A percentile compares a stretch with the other conserved stretches of the same genome.
phyloP scores from a whole-genome alignment of 2,888 invertebrate species.

The Protula sp. region DNA sequence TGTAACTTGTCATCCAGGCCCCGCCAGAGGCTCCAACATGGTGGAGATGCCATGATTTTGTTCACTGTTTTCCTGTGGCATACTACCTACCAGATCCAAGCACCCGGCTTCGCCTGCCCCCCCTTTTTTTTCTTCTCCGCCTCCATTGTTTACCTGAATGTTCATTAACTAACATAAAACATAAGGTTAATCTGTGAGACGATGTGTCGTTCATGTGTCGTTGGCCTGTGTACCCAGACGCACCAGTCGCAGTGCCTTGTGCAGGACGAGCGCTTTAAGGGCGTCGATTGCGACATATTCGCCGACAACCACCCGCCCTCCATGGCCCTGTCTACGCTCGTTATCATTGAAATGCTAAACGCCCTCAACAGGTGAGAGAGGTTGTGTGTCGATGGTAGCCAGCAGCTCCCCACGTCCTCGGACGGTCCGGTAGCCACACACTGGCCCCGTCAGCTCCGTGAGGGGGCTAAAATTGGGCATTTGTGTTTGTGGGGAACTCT shows the following conservation, averaged over 20 bases:
- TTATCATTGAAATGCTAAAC: slow-evolving; percentile 99
- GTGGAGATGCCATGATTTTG: too few species aligned
- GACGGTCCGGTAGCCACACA: not conserved
- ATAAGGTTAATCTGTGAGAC: too few species aligned
- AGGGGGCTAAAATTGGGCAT: not conserved
- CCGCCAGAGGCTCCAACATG: too few species aligned
- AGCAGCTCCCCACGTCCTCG: not conserved
- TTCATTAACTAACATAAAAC: too few species aligned
- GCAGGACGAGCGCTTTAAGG: slow-evolving; percentile 66
- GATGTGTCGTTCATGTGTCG: too few species aligned
- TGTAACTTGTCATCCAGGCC: too few species aligned
- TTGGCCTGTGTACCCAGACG: slow-evolving; percentile 38
- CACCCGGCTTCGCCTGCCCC: too few species aligned
- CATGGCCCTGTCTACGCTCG: slow-evolving; percentile 98
- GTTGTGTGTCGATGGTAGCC: not conserved
- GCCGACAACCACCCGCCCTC: slow-evolving; percentile 99
- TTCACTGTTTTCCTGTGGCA: too few species aligned
- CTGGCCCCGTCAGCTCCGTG: not conserved
- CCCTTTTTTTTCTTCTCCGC: too few species aligned
- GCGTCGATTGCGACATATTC: slow-evolving; percentile 96
- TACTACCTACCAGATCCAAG: too few species aligned
- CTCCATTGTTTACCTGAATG: too few species aligned
- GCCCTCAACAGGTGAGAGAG: slow-evolving; percentile 89
- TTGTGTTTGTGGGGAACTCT: not conserved
- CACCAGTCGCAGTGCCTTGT: slow-evolving; percentile 53